These are phyloP conservation scores for Neogale vison DNA, from an alignment of 2,113 vertebrate species.

Conservation along the genomic window DNA sequence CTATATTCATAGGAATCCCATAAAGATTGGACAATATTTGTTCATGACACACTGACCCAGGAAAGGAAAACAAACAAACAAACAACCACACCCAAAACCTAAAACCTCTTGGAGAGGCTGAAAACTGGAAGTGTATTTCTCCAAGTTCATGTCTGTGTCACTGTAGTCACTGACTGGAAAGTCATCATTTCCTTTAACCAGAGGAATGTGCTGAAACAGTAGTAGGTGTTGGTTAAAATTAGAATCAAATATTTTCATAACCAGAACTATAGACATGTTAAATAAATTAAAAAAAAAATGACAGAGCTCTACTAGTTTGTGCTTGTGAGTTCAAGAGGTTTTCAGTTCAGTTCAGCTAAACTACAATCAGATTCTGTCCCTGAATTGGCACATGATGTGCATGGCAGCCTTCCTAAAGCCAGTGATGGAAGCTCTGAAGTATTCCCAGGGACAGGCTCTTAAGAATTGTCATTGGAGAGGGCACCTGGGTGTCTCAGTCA, in stretches of 20 bases:
- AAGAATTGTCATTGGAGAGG: not conserved
- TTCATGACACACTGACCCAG: not conserved
- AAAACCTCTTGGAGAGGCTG: not conserved
- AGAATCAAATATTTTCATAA: slow-evolving; percentile 64
- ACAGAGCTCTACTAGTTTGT: slow-evolving; percentile 12
- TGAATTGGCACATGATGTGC: not conserved
- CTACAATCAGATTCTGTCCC: not conserved
- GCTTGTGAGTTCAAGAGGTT: slow-evolving; percentile 39
- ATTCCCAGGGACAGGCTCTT: not conserved
- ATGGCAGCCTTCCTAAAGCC: not conserved
- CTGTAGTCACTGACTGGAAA: slow-evolving; percentile 52
- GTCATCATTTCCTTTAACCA: slow-evolving; percentile 58
- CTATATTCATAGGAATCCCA: not conserved
- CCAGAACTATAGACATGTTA: slow-evolving; percentile 35
- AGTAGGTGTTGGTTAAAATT: slow-evolving; percentile 76
- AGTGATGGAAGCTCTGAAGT: not conserved
- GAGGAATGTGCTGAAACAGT: slow-evolving; percentile 72
- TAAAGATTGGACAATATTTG: not conserved
- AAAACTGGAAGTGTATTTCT: slow-evolving; percentile 38
- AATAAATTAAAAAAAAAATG: not conserved
- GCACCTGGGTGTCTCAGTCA: too few species aligned
- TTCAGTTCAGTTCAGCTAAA: slow-evolving; percentile 4
- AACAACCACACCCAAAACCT: not conserved
- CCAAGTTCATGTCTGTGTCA: slow-evolving; percentile 63
- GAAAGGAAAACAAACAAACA: not conserved